Percentiles rank a stretch among this genome's conserved stretches.
These are phyloP conservation scores for Noctua janthina DNA, from an alignment of 2,888 invertebrate genomes.

Conservation along the genomic window DNA sequence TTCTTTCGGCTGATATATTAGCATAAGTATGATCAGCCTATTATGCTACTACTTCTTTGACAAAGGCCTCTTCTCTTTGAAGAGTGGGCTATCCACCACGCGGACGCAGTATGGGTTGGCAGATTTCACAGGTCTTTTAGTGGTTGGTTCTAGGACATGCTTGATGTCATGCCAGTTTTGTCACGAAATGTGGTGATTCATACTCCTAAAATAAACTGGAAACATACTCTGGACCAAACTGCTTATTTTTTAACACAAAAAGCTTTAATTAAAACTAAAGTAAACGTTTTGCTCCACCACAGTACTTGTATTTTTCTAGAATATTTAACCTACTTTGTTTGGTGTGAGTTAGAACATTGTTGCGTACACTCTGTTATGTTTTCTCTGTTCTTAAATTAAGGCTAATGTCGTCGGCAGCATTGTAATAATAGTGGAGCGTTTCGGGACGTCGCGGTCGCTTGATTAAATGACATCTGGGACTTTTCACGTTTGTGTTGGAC, in stretches of 20 bases:
- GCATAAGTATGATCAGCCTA: too few relatives aligned
- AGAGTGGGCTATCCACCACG: too few relatives aligned
- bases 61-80: background rate
- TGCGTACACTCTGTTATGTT: slow-evolving; percentile 11
- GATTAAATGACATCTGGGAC: slow-evolving; percentile 5
- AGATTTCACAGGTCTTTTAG: too few relatives aligned
- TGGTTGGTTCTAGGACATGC: too few relatives aligned
- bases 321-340: slow-evolving; percentile 13
- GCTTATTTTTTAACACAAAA: background rate
- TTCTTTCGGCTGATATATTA: background rate
- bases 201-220: background rate
- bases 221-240: background rate
- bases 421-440: slow-evolving; percentile 23
- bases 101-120: too few relatives aligned
- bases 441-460: background rate
- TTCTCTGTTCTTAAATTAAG: slow-evolving; percentile 36
- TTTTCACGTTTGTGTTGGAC: background rate
- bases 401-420: slow-evolving; percentile 7
- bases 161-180: too few relatives aligned
- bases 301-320: slow-evolving; percentile 16
- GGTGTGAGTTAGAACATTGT: slow-evolving; percentile 21
- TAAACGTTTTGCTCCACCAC: background rate
- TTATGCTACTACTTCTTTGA: background rate
- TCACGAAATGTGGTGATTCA: background rate
- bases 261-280: slow-evolving; percentile 7